Evolutionary conservation across 37 sponge, comb jelly and placozoan species (phyloP), one percentile per base, ranked within the genome.

Genomic region (Corticium candelabrum): DNA sequence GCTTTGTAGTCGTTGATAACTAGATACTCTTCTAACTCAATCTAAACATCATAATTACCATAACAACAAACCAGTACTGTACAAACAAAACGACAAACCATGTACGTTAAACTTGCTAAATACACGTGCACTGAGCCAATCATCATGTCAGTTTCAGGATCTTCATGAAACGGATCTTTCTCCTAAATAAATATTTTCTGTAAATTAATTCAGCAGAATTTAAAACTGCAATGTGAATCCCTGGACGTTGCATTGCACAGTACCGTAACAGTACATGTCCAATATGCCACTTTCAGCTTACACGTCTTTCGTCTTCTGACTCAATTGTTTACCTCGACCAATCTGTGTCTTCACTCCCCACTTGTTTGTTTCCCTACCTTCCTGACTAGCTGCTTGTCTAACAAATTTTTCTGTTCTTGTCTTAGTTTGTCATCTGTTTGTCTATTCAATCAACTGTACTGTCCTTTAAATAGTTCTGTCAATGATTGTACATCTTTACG

Each of bases 91-190:
- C n/a, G n/a, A n/a, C 21, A 4, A 4, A 87, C 84, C 84, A 72
- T 87, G 81, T 90, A 85, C 0, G 75, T 4, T 39, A 90, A 56
- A 33, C 80, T 77, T 35, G 81, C 78, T 3, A 87, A 68, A 57
- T 81, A 87, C 33, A 90, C 79, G n/a, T 77, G 85, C 34, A 76
- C 86, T 43, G 80, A 77, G 76, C 91, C 91, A 30, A 90, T 87
- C 27, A 74, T 76, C 36, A 84, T 75, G 31, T 78, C 72, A 2
- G 74, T 79, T 40, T 73, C 77, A 35, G 50, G 82, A 34, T 80
- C 74, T 29, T 74, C 81, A 21, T 74, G 81, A 69, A 90, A 90
- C 35, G 91, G 91, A 68, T 87, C 87, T 2, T 80, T 73, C 0
- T 84, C 87, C 87, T 84, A 69, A 35, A 74, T 2, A 34, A 69